These are phyloP conservation scores for Platycheirus albimanus DNA, from an alignment of 2,888 invertebrate genomes.

Conservation along the genomic window DNA sequence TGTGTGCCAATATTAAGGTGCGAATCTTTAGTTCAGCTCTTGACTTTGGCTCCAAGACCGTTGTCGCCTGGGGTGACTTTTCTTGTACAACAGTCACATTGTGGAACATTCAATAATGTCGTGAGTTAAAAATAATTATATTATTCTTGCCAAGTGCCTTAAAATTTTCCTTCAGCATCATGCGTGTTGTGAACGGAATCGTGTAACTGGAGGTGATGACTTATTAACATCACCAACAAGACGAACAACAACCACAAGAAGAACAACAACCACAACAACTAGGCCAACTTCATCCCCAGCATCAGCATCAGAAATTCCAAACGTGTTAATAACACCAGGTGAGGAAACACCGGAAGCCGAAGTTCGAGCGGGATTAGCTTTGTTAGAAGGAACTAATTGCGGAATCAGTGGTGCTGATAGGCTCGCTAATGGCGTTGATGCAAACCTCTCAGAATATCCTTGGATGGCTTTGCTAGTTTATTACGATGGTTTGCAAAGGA, in stretches of 20 bases:
- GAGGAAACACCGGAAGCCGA: slow-evolving; percentile 5
- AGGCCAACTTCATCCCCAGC: neutral
- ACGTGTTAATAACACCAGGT: neutral
- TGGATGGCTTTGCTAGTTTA: slow-evolving; percentile 89
- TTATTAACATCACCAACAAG: too few species aligned
- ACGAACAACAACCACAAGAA: neutral
- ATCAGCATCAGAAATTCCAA: too few species aligned
- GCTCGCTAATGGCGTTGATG: slow-evolving; percentile 85
- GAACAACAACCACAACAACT: neutral
- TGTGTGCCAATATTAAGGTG: slow-evolving; percentile 65
- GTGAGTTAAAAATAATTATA: slow-evolving; percentile 30
- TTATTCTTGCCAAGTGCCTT: neutral
- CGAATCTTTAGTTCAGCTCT: slow-evolving; percentile 39
- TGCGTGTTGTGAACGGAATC: slow-evolving; percentile 53
- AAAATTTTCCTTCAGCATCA: slow-evolving; percentile 31
- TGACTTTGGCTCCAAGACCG: slow-evolving; percentile 33
- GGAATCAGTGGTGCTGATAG: slow-evolving; percentile 84
- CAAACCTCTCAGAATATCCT: slow-evolving; percentile 86
- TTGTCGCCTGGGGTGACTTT: slow-evolving; percentile 35
- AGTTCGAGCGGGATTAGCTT: slow-evolving; percentile 39
- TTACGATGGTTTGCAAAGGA: slow-evolving; percentile 33
- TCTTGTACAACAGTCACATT: slow-evolving; percentile 49
- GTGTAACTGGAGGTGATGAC: slow-evolving; percentile 12
- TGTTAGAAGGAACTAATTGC: slow-evolving; percentile 80
- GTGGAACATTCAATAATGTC: slow-evolving; percentile 42